Conservation (phyloP, 2,888 invertebrate genomes). For the Eupithecia abbreviata region DNA sequence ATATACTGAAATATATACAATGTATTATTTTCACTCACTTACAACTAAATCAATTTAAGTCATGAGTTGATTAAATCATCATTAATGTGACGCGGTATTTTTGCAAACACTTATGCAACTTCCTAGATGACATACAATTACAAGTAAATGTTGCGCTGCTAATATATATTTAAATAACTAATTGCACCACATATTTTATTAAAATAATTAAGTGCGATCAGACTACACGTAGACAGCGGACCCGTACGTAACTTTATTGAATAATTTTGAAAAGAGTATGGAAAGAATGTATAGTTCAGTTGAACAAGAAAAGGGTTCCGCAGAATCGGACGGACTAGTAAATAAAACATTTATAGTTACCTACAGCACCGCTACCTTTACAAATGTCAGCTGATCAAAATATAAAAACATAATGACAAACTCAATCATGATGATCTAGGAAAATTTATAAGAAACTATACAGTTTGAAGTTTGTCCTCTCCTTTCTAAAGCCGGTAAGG, state of each 20-base stretch:
- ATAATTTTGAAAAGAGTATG: conserved; percentile 31
- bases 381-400: conserved; percentile 34
- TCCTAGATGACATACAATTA: conserved; percentile 60
- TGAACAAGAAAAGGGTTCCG: conserved; percentile 41
- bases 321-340: conserved; percentile 45
- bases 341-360: conserved; percentile 35
- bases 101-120: conserved; percentile 64
- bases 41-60: conserved; percentile 77
- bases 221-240: conserved; percentile 40
- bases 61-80: conserved; percentile 81
- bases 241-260: conserved; percentile 40
- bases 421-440: conserved; percentile 49
- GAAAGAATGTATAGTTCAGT: conserved; percentile 28
- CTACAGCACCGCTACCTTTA: conserved; percentile 34
- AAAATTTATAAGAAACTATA: conserved; percentile 56
- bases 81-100: conserved; percentile 74
- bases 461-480: conserved; percentile 62
- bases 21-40: conserved; percentile 78
- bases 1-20: conserved; percentile 82
- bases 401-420: conserved; percentile 52
- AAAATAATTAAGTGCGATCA: conserved; percentile 46
- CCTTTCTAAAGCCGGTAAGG: conserved; percentile 49
- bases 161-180: conserved; percentile 61
- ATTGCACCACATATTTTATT: conserved; percentile 68
- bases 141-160: conserved; percentile 57